These are phyloP conservation scores for Poecile atricapillus DNA, from an alignment of 2,113 vertebrate genomes.

Conservation along the genomic window DNA sequence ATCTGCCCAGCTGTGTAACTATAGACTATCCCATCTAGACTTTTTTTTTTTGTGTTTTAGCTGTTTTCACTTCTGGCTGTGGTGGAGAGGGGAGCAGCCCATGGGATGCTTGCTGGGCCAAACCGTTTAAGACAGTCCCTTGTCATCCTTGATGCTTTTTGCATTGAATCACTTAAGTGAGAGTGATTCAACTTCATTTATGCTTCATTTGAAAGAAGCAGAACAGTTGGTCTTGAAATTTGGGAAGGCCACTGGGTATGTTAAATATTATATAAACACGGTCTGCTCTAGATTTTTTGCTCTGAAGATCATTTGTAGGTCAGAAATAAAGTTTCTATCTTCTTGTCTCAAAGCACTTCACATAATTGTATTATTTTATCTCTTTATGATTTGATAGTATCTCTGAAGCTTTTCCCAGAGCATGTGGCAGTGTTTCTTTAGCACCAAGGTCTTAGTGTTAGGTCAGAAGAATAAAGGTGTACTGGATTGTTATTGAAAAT, in stretches of 20 bases:
- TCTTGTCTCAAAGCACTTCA: not conserved
- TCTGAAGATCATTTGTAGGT: not conserved
- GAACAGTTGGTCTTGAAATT: constrained; percentile 37
- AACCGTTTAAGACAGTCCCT: not conserved
- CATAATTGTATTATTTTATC: not conserved
- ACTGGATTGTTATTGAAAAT: not conserved
- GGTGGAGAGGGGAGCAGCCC: not conserved
- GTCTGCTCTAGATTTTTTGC: not conserved
- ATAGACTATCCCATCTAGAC: constrained; percentile 68
- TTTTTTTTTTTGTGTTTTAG: constrained; percentile 42
- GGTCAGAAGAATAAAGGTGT: not conserved
- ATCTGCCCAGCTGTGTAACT: constrained; percentile 61
- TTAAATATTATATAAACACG: not conserved
- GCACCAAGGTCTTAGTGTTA: not conserved
- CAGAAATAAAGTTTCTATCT: not conserved
- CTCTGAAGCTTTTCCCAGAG: not conserved
- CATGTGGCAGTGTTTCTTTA: not conserved
- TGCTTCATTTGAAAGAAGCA: not conserved
- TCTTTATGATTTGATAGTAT: not conserved
- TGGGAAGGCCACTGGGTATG: not conserved
- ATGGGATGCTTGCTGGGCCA: constrained; percentile 2
- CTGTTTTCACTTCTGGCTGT: constrained; percentile 48
- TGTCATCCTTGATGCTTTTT: constrained; percentile 31
- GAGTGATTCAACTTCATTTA: not conserved
- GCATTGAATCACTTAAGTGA: not conserved